Conservation (phyloP, 2,888 invertebrate species). For the Pimpla rufipes region DNA sequence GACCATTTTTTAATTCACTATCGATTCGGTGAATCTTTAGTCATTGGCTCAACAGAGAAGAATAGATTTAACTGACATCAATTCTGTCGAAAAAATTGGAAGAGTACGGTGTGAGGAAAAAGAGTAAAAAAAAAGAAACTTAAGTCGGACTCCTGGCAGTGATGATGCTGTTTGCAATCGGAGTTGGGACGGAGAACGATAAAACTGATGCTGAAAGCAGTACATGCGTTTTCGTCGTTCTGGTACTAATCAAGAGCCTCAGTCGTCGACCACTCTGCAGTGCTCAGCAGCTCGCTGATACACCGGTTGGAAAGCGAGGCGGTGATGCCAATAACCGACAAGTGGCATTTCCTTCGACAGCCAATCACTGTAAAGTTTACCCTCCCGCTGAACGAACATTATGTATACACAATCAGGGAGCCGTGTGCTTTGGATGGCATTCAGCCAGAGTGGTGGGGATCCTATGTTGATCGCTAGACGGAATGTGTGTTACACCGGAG, state of each 20-base stretch:
- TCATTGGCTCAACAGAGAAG: background rate
- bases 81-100: background rate
- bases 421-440: slow-evolving; percentile 69
- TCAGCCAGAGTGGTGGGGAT: slow-evolving; percentile 68
- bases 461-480: slow-evolving; percentile 76
- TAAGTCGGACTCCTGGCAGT: background rate
- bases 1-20: background rate
- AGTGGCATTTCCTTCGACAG: background rate
- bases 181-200: slow-evolving; percentile 11
- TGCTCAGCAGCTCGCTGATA: background rate
- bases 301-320: background rate
- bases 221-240: slow-evolving; percentile 1
- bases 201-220: slow-evolving; percentile 28
- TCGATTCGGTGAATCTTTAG: background rate
- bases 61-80: background rate
- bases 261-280: background rate
- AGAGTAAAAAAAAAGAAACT: background rate
- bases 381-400: background rate
- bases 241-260: background rate
- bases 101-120: background rate
- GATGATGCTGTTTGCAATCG: background rate
- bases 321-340: background rate
- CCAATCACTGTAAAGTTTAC: background rate
- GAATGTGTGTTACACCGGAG: slow-evolving; percentile 66
- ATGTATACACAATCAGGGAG: slow-evolving; percentile 48